Conservation (phyloP, 1,140 invertebrate species). For the Drosophila leontia region DNA sequence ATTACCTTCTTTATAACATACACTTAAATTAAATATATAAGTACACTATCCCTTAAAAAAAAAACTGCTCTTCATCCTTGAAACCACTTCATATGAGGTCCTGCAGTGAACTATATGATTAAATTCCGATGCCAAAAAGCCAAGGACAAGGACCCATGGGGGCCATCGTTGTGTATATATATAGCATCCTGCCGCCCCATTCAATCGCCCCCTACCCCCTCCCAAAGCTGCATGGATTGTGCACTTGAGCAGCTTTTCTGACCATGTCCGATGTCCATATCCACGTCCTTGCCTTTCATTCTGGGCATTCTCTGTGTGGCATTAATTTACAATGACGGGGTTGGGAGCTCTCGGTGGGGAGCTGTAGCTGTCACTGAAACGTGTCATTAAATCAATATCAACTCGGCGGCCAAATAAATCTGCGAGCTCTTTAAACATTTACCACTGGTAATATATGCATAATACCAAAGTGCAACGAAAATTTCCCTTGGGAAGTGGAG, state of each 20-base stretch:
- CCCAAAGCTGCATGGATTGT: slow-evolving; percentile 19
- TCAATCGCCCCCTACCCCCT: neutral
- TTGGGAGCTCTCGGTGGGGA: slow-evolving; percentile 8
- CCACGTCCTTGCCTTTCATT: slow-evolving; percentile 26
- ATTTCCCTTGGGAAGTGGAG: slow-evolving; percentile 5
- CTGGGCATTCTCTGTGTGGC: slow-evolving; percentile 46
- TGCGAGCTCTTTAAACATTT: slow-evolving; percentile 58
- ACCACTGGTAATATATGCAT: slow-evolving; percentile 26
- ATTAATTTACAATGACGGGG: slow-evolving; percentile 56
- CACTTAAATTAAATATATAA: neutral
- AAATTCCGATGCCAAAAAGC: slow-evolving; percentile 25
- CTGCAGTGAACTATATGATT: slow-evolving; percentile 29
- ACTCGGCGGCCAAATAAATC: slow-evolving; percentile 44
- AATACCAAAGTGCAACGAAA: slow-evolving; percentile 15
- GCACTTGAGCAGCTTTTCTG: slow-evolving; percentile 29
- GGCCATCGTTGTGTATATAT: slow-evolving; percentile 2
- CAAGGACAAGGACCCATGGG: slow-evolving; percentile 38
- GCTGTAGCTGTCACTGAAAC: slow-evolving; percentile 21
- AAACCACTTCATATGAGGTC: slow-evolving; percentile 5
- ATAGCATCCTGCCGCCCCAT: slow-evolving; percentile 2
- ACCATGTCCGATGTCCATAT: slow-evolving; percentile 25
- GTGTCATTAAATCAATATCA: slow-evolving; percentile 70
- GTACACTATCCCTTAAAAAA: neutral
- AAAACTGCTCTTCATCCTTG: slow-evolving; percentile 3
- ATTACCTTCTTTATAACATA: neutral